These are phyloP conservation scores for Oikopleura dioica DNA, from an alignment of 23 tunicate genomes.

Conservation along the genomic window DNA sequence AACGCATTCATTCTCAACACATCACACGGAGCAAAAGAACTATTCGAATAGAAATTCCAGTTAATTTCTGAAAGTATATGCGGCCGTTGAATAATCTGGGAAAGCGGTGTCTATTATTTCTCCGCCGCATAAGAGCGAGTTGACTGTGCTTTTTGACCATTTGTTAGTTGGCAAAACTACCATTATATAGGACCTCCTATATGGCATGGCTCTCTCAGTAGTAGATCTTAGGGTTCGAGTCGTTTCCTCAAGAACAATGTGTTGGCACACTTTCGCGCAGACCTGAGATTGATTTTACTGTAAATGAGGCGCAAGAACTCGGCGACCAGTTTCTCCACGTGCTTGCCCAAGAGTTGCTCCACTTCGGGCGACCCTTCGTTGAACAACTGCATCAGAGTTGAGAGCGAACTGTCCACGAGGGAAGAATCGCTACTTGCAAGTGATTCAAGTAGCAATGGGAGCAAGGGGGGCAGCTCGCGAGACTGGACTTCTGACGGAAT, in stretches of 20 bases:
- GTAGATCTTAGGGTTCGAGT: neutral
- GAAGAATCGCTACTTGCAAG: neutral
- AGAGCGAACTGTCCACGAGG: neutral
- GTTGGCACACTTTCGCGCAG: neutral
- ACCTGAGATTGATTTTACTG: neutral
- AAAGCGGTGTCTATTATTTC: too few species aligned
- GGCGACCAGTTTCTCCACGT: neutral
- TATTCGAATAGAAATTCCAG: too few species aligned
- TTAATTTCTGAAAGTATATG: too few species aligned
- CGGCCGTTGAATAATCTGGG: too few species aligned
- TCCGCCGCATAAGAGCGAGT: neutral
- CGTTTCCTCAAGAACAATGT: neutral
- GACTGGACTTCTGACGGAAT: constrained; percentile 1
- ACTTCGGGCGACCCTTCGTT: neutral
- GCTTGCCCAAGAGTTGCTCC: neutral
- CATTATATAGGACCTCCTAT: neutral
- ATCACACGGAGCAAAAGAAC: too few species aligned
- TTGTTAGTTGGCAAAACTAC: neutral
- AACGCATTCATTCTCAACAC: too few species aligned
- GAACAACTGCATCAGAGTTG: neutral
- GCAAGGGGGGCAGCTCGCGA: neutral
- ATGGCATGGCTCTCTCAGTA: too few species aligned
- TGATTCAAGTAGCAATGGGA: neutral
- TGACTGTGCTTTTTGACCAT: neutral
- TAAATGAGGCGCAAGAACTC: neutral